These are phyloP conservation scores for Chalcis sispes DNA, from an alignment of 2,888 invertebrate genomes.

Conservation along the genomic window DNA sequence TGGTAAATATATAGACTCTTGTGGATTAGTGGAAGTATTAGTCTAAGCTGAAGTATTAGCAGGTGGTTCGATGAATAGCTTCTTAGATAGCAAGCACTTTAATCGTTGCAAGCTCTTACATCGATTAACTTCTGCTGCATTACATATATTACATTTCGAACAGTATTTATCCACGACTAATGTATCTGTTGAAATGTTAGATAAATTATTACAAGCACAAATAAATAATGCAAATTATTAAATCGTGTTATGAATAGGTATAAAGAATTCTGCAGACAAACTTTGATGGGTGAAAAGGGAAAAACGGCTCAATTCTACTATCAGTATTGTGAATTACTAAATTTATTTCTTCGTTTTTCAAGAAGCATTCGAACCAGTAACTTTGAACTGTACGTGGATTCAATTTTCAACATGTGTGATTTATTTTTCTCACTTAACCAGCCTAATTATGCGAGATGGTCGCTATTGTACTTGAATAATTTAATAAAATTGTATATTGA, in stretches of 20 bases:
- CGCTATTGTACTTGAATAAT: conserved; percentile 52
- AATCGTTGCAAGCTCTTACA: conserved; percentile 65
- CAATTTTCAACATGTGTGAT: conserved; percentile 55
- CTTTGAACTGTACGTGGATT: conserved; percentile 64
- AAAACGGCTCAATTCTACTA: conserved; percentile 62
- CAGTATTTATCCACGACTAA: background rate
- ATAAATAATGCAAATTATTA: background rate
- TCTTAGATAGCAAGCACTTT: conserved; percentile 65
- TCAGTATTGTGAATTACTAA: conserved; percentile 47
- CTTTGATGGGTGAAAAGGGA: conserved; percentile 54
- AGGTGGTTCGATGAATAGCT: conserved; percentile 63
- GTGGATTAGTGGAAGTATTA: conserved; percentile 63
- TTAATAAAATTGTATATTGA: conserved; percentile 42
- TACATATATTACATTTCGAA: conserved; percentile 59
- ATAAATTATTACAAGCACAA: background rate
- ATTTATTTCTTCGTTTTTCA: conserved; percentile 56
- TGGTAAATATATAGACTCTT: conserved; percentile 57
- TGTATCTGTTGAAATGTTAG: background rate
- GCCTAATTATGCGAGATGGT: conserved; percentile 55
- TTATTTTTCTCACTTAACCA: conserved; percentile 58
- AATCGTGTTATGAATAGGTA: conserved; percentile 26
- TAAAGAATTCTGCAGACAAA: conserved; percentile 56
- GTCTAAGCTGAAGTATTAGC: conserved; percentile 62
- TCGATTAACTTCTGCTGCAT: conserved; percentile 59
- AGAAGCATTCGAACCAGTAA: conserved; percentile 66